Percentiles rank a stretch among this genome's conserved stretches.
These are phyloP conservation scores for Serrognathus titanus DNA, from an alignment of 2,888 invertebrate species.

Conservation along the genomic window DNA sequence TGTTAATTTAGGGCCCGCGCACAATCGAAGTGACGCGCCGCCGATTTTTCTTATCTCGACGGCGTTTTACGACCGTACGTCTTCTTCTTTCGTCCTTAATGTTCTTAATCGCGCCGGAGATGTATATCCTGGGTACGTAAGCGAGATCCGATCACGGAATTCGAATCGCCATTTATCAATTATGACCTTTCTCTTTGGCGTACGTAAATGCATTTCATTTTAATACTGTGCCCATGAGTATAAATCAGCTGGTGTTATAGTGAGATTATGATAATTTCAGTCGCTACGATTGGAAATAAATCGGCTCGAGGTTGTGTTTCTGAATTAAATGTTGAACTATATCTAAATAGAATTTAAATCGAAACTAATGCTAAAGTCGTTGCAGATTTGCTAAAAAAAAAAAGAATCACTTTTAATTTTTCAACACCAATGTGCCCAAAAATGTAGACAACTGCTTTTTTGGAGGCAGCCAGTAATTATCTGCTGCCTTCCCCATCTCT, in stretches of 20 bases:
- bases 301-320: too few species aligned
- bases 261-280: too few species aligned
- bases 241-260: not conserved
- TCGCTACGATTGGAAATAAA: too few species aligned
- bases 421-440: too few species aligned
- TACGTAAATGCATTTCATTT: not conserved
- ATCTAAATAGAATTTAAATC: too few species aligned
- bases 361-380: too few species aligned
- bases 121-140: not conserved
- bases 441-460: too few species aligned
- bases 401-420: too few species aligned
- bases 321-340: too few species aligned
- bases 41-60: not conserved
- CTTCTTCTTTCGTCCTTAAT: not conserved
- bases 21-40: not conserved
- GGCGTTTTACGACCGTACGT: not conserved
- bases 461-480: too few species aligned
- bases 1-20: slow-evolving; percentile 23
- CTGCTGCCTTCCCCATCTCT: too few species aligned
- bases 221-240: not conserved
- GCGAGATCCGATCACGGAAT: slow-evolving; percentile 3
- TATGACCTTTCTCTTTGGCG: slow-evolving; percentile 2
- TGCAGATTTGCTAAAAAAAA: too few species aligned
- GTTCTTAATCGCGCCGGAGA: not conserved
- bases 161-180: slow-evolving; percentile 4